A percentile compares a stretch with the other conserved stretches of the same genome.
phyloP scores from a whole-genome alignment of 1,140 invertebrate species.

The Eurosta solidaginis region DNA sequence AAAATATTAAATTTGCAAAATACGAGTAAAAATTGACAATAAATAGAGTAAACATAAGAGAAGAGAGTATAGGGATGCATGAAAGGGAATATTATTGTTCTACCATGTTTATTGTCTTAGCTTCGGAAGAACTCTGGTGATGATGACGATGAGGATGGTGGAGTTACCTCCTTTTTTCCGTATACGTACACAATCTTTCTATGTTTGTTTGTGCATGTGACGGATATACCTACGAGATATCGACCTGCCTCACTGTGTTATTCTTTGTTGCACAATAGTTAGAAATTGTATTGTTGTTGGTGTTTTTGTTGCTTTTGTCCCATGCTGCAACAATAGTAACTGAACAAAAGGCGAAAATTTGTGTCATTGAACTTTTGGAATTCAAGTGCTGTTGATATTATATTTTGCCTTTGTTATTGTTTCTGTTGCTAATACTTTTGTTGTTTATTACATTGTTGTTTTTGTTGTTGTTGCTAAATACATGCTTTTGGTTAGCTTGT shows the following conservation, averaged over 20 bases:
- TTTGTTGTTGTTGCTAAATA: neutral
- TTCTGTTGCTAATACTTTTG: neutral
- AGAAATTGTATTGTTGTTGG: neutral
- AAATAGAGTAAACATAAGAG: neutral
- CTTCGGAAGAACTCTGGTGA: neutral
- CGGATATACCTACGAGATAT: neutral
- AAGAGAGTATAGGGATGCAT: neutral
- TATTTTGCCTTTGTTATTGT: no score
- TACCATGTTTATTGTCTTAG: neutral
- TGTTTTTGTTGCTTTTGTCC: neutral
- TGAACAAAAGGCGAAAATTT: constrained; percentile 15
- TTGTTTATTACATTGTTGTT: neutral
- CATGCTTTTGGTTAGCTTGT: constrained; percentile 15
- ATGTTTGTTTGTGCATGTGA: no score
- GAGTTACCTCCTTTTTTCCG: neutral
- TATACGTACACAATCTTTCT: no score
- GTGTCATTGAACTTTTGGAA: constrained; percentile 13
- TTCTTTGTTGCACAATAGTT: neutral
- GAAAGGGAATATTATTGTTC: neutral
- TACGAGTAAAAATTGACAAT: neutral
- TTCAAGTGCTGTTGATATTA: neutral
- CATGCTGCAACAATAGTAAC: constrained; percentile 7
- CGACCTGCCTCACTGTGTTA: neutral
- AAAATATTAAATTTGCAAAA: no score
- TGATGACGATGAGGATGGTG: neutral